Percentiles rank a stretch among this genome's conserved stretches.
Evolutionary conservation across 2,113 vertebrate genomes (phyloP).

Genomic region (Pluvialis apricaria): DNA sequence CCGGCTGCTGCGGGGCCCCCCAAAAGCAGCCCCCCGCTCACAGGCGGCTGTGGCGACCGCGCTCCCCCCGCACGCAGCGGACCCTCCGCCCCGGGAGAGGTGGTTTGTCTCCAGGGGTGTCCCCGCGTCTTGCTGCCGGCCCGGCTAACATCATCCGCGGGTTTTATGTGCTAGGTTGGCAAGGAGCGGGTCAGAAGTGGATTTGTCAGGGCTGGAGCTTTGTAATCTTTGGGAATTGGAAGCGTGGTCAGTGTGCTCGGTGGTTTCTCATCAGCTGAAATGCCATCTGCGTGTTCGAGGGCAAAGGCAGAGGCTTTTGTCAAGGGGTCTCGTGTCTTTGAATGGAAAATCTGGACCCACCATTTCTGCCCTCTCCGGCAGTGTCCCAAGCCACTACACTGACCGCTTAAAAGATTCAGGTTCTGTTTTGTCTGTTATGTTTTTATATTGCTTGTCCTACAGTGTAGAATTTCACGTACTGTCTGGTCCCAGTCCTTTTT

Average conservation of each 20-base stretch:
- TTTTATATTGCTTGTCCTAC: background rate
- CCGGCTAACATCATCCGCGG: accelerated
- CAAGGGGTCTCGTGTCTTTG: background rate
- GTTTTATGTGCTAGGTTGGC: background rate
- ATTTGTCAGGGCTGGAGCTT: background rate
- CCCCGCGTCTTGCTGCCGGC: background rate
- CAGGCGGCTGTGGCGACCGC: background rate
- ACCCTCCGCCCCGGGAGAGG: background rate
- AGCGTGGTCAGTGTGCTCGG: background rate
- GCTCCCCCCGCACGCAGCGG: accelerated
- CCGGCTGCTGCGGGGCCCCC: background rate
- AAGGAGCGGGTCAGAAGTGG: background rate
- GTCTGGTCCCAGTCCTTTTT: background rate
- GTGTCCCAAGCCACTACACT: accelerated
- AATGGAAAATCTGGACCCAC: background rate
- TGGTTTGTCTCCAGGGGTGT: background rate
- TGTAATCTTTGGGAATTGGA: background rate
- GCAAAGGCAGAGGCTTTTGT: background rate
- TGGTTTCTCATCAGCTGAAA: background rate
- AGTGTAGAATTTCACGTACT: background rate
- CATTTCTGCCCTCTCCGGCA: background rate
- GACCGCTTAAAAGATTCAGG: background rate
- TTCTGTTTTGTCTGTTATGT: background rate
- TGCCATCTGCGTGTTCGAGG: background rate
- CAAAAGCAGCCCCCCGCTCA: background rate